Conservation (phyloP, 2,113 vertebrate species). For the Stegostoma tigrinum region DNA sequence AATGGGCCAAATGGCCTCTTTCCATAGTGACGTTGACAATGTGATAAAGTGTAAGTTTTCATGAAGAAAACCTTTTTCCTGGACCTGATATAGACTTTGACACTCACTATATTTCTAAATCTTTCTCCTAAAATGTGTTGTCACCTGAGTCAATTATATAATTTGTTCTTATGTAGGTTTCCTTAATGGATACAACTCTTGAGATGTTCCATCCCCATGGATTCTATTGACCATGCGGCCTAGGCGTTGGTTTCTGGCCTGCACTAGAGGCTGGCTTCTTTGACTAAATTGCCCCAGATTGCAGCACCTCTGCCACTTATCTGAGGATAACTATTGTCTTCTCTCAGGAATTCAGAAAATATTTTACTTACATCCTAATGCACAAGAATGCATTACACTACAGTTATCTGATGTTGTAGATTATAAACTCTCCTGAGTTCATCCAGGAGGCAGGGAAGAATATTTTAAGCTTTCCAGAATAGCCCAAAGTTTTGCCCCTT, state of each 20-base stretch:
- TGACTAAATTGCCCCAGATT: no score
- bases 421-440: neutral
- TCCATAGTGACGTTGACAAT: neutral
- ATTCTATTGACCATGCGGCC: no score
- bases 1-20: no score
- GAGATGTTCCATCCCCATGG: no score
- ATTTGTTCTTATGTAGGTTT: neutral
- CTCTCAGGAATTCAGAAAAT: no score
- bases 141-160: neutral
- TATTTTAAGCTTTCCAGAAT: neutral
- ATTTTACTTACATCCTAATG: no score
- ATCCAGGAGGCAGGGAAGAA: neutral
- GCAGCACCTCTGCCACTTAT: no score
- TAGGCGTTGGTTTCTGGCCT: no score
- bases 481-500: neutral
- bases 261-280: no score
- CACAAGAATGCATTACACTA: no score
- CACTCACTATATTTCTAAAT: neutral
- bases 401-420: neutral
- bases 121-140: neutral
- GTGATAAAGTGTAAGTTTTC: neutral
- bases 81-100: neutral
- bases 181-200: no score
- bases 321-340: no score
- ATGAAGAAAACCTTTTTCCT: neutral